A percentile compares a stretch with the other conserved stretches of the same genome.
Conservation (phyloP, 2,888 invertebrate genomes). For the Dolomedes plantarius region DNA sequence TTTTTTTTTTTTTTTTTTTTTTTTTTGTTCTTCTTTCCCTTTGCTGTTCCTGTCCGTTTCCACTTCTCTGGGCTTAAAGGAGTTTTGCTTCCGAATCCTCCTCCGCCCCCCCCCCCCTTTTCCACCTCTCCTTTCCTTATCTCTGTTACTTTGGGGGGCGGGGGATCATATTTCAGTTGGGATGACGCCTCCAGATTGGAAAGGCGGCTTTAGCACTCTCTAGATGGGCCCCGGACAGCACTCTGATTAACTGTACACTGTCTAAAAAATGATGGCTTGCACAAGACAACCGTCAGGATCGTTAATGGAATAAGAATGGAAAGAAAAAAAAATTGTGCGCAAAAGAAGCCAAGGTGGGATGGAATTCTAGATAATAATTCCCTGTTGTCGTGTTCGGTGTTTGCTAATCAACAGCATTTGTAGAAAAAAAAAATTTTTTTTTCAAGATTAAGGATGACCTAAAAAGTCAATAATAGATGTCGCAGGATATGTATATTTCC, state of each 20-base stretch:
- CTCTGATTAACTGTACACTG: constrained; percentile 57
- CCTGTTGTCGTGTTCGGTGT: background rate
- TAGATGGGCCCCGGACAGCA: constrained; percentile 57
- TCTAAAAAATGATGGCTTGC: constrained; percentile 45
- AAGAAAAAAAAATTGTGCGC: background rate
- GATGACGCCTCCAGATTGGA: constrained; percentile 70
- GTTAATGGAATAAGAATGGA: constrained; percentile 15
- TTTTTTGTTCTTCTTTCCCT: constrained; percentile 7
- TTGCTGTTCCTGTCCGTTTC: constrained; percentile 43
- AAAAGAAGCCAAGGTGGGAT: constrained; percentile 9
- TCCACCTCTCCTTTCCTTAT: constrained; percentile 42
- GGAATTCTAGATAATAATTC: background rate
- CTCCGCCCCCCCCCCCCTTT: constrained; percentile 12
- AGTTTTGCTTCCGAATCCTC: constrained; percentile 60
- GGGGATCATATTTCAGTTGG: constrained; percentile 69
- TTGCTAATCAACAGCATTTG: background rate
- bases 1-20: too few relatives aligned
- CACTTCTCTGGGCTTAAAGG: constrained; percentile 66
- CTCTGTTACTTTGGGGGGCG: constrained; percentile 42
- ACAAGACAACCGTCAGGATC: constrained; percentile 15
- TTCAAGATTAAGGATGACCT: background rate
- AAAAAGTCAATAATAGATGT: background rate
- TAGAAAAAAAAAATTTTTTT: too few relatives aligned
- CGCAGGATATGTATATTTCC: too few relatives aligned
- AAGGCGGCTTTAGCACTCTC: constrained; percentile 65